Base-by-base conservation (phyloP, 2,113 vertebrate genomes). In the Poicephalus gulielmi region DNA sequence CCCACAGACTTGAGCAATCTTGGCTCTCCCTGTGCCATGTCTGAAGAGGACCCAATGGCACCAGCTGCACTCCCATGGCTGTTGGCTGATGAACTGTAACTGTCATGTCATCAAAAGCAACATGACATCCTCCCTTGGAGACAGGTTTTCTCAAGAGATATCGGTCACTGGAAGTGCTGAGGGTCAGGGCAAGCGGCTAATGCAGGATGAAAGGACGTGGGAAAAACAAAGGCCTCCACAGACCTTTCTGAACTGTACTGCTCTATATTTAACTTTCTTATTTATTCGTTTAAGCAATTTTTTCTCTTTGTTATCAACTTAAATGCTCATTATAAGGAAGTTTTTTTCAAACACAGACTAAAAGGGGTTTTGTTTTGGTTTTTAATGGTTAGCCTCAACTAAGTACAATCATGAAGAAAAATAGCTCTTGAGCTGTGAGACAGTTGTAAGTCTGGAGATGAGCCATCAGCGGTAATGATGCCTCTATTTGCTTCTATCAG, bases 331-430 rank as follows among this genome's bases (percentile, higher is more conserved):
- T 76, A 18, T 49, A 13, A 4, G 16, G 3, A 77, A 67, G 14
- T 41, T 79, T 28, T 66, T 68, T 88, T 84, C 35, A 92, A 60
- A 77, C 11, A 53, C 6, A 37, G n/a, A 49, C 9, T 3, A 13
- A 28, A 75, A 18, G 5, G 2, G 4, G 0, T 3, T 20, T 78
- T 64, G 13, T 7, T 59, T n/a, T 35, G 33, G 13, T 35, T 35
- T 35, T 59, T 35, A 35, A 59, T 59, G 10, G 5, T 53, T 69
- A 84, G 6, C 10, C 25, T 85, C 47, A 89, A 30, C 15, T 19
- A 43, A 52, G 11, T 43, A 66, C 14, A 83, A 73, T 7, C 27
- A 57, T 9, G 31, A 76, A 84, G 47, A 9, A 79, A 79, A 92
- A 79, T 4, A 78, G 16, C 11, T 33, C 35, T 74, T 53, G 19